Percentiles rank a stretch among this genome's conserved stretches.
phyloP scores from a whole-genome alignment of 2,113 vertebrate genomes.

The Thinocorus orbignyianus region DNA sequence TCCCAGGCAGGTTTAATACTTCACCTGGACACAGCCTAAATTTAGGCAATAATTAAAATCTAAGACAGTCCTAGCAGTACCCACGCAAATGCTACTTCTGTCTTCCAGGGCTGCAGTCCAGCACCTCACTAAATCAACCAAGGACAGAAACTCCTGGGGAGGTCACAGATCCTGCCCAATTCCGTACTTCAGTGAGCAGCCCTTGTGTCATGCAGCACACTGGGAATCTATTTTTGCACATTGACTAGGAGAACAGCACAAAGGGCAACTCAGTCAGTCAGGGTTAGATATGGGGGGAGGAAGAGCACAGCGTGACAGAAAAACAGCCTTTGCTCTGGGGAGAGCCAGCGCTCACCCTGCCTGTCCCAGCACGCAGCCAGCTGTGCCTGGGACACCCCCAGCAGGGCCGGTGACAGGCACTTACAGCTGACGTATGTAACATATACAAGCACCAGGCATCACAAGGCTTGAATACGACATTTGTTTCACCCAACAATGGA shows the following conservation, averaged over 20 bases:
- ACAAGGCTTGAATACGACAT: accelerated
- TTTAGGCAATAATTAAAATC: neutral
- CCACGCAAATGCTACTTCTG: accelerated
- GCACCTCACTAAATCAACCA: accelerated
- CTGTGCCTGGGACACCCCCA: neutral
- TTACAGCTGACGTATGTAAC: accelerated
- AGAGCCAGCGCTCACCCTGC: neutral
- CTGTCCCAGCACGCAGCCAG: neutral
- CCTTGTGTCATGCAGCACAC: neutral
- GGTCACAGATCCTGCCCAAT: neutral
- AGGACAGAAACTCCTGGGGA: neutral
- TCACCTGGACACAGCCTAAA: neutral
- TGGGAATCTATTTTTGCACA: neutral
- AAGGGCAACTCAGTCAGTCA: neutral
- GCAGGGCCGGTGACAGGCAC: neutral
- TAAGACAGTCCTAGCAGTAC: neutral
- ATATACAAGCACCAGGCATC: accelerated
- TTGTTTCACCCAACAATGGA: neutral
- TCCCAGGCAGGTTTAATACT: neutral
- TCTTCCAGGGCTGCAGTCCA: neutral
- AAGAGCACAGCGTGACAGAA: neutral
- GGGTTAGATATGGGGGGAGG: neutral
- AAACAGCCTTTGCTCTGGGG: neutral
- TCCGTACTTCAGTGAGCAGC: accelerated
- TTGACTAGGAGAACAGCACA: accelerated